Base-by-base conservation (phyloP, 1,140 invertebrate genomes). In the Euura lappo region DNA sequence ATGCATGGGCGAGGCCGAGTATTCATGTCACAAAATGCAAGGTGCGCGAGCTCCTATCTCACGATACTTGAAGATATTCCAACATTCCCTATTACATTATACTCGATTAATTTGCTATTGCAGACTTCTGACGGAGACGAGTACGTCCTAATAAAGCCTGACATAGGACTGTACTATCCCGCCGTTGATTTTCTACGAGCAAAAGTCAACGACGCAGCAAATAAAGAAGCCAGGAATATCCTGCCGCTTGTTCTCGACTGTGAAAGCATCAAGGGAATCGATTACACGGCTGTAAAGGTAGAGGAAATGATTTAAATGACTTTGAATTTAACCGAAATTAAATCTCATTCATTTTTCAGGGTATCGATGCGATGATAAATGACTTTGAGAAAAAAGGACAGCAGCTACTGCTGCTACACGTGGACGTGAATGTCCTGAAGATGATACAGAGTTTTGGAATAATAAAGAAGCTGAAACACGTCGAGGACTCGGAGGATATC, bases 121-220 rank as follows among this genome's bases (percentile, higher is more conserved):
- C 8, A 88, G 86, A 81, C 83, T 10, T 76, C 78, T 68, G 74
- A 77, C 4, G 85, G 83, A 13, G 74, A 82, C 3, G 83, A 88
- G 66, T 91, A 91, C 77, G 75, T 92, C 4, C 80, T 91, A 13
- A 79, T 93, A 2, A 89, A 88, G 69, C 90, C 92, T 2, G 87
- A 90, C n/a, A 83, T 89, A 28, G 92, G 92, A 2, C 80, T 94
- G 0, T 91, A 89, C 76, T 94, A 92, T 79, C 91, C 93, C 0
- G 90, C 91, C 0, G 88, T 91, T 0, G 90, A 93, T 75, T 90
- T 88, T 68, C 68, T 94, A 2, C 84, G 89, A 2, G 76, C 84
- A 2, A 87, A 88, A 77, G 80, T 92, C 60, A 83, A 81, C 8
- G 87, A 89, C 71, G 81, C 88, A 65, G 88, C 83, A 67, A 71